phyloP scores from a whole-genome alignment of 2,113 vertebrate genomes.

The Sitta europaea region DNA sequence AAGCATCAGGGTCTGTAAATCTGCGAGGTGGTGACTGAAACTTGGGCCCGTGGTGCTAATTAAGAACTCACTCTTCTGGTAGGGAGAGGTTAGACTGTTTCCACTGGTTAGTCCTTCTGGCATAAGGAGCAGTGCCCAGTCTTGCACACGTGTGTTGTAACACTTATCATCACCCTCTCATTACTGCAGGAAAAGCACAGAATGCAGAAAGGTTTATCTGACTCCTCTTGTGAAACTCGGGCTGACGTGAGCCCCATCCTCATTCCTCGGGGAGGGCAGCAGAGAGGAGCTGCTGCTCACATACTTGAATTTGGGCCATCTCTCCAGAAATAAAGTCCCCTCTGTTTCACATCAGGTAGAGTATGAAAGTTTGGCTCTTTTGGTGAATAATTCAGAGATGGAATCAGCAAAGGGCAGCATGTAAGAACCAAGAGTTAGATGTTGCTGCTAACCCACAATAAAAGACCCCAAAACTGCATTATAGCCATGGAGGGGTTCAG shows the following conservation, averaged over 20 bases:
- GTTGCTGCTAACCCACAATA: neutral
- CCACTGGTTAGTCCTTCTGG: neutral
- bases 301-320: neutral
- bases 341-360: neutral
- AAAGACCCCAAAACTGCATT: neutral
- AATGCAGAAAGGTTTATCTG: conserved; percentile 1
- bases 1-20: neutral
- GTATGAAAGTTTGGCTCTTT: neutral
- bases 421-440: neutral
- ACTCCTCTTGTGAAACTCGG: conserved; percentile 22
- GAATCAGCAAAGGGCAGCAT: neutral
- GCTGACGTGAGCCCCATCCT: neutral
- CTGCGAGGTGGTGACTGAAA: neutral
- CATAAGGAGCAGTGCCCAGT: neutral
- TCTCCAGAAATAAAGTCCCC: neutral
- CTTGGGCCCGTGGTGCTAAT: neutral
- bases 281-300: neutral
- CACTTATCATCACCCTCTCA: conserved; percentile 59
- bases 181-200: neutral
- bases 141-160: conserved; percentile 20
- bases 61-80: neutral
- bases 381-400: neutral
- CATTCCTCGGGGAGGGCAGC: neutral
- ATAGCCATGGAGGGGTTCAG: neutral
- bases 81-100: neutral